phyloP scores from a whole-genome alignment of 2,888 invertebrate species.

The Hetaerina titia region DNA sequence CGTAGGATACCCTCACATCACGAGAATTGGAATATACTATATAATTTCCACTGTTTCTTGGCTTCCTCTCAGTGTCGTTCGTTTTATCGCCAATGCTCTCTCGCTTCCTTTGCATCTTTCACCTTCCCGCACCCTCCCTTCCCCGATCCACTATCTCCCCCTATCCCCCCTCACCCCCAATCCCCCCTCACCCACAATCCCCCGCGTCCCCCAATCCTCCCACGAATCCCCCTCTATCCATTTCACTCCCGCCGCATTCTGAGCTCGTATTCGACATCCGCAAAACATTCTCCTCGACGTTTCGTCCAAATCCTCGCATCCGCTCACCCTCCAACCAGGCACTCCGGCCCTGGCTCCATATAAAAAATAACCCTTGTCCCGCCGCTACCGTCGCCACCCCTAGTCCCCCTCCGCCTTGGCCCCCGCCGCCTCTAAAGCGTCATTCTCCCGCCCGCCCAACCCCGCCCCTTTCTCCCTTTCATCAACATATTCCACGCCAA shows the following conservation, averaged over 20 bases:
- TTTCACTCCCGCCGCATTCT: not conserved
- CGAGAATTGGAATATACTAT: too few relatives aligned
- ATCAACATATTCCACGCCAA: not conserved
- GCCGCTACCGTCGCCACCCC: not conserved
- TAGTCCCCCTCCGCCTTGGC: not conserved
- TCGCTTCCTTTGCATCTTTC: too few relatives aligned
- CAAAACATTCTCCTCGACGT: not conserved
- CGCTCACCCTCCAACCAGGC: not conserved
- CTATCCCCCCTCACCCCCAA: too few relatives aligned
- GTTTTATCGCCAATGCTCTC: too few relatives aligned
- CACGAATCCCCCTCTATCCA: not conserved
- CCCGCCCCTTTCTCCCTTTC: not conserved
- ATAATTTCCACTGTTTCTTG: too few relatives aligned
- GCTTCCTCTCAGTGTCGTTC: too few relatives aligned
- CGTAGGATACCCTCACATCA: too few relatives aligned
- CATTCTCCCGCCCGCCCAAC: not conserved
- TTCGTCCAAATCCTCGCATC: not conserved
- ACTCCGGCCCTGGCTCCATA: not conserved
- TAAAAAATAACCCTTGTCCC: not conserved
- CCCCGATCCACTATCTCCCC: too few relatives aligned
- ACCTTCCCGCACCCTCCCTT: too few relatives aligned
- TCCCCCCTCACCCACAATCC: too few relatives aligned
- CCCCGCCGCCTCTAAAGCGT: not conserved
- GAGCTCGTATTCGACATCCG: slow-evolving; percentile 20
- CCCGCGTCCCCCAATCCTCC: not conserved